phyloP scores from a whole-genome alignment of 2,113 vertebrate genomes.

The Panthera uncia region DNA sequence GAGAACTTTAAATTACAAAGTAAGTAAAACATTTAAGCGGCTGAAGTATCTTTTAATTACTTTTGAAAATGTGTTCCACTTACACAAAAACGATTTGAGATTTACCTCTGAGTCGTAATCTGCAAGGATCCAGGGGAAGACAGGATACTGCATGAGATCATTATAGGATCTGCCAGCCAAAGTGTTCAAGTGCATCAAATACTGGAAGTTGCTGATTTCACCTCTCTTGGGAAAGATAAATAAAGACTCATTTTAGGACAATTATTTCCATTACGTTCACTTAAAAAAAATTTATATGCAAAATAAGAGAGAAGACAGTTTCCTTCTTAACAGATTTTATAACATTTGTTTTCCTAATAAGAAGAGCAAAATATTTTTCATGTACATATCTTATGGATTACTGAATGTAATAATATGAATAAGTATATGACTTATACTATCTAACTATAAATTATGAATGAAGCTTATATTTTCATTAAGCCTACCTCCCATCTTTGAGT shows the following conservation, averaged over 20 bases:
- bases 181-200: constrained; percentile 99
- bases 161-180: constrained; percentile 98
- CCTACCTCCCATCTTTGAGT: constrained; percentile 99
- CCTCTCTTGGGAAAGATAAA: constrained; percentile 90
- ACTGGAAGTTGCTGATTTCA: constrained; percentile 99
- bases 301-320: not conserved
- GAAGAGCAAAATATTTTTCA: not conserved
- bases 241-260: constrained; percentile 55
- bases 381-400: not conserved
- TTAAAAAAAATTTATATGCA: not conserved
- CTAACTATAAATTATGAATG: not conserved
- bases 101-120: constrained; percentile 96
- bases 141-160: constrained; percentile 99
- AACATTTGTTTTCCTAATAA: not conserved
- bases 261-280: not conserved
- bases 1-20: not conserved
- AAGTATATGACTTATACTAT: not conserved
- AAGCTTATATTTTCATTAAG: not conserved
- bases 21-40: not conserved
- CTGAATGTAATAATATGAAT: not conserved
- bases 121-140: constrained; percentile 98
- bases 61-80: not conserved
- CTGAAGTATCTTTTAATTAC: not conserved
- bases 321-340: constrained; percentile 26
- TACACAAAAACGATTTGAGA: not conserved